Percentiles rank a stretch among this genome's conserved stretches.
phyloP scores from a whole-genome alignment of 2,797 vertebrate species.

The Takifugu rubripes region DNA sequence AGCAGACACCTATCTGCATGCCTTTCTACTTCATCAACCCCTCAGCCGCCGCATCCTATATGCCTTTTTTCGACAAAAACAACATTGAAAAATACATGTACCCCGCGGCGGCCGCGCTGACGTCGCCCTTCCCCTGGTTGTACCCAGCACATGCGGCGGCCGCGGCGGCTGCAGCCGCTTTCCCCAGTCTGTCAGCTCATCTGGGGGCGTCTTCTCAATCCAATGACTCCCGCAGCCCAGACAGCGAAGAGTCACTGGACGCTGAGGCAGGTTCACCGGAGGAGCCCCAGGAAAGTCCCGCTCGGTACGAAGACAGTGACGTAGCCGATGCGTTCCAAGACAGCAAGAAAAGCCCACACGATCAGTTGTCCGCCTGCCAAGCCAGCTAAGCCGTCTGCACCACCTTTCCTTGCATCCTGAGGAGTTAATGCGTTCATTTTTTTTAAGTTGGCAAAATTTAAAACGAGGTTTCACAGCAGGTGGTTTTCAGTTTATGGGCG shows the following conservation, averaged over 20 bases:
- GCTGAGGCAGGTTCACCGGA: constrained; percentile 63
- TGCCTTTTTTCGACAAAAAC: constrained; percentile 90
- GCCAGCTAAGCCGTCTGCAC: constrained; percentile 57
- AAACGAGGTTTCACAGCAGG: constrained; percentile 52
- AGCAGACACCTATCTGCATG: constrained; percentile 90
- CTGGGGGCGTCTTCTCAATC: constrained; percentile 59
- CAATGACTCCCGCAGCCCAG: constrained; percentile 57
- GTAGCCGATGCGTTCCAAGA: constrained; percentile 47
- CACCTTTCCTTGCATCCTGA: constrained; percentile 42
- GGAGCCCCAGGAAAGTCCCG: constrained; percentile 63
- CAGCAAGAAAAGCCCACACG: constrained; percentile 46
- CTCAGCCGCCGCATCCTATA: constrained; percentile 86
- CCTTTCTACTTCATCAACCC: constrained; percentile 93
- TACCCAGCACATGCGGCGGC: constrained; percentile 83
- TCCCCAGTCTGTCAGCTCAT: constrained; percentile 80
- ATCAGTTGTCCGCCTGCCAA: constrained; percentile 58
- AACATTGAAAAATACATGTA: constrained; percentile 88
- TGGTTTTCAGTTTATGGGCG: neutral
- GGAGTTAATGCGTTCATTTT: constrained; percentile 45
- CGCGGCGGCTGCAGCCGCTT: constrained; percentile 68
- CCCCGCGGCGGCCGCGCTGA: constrained; percentile 70
- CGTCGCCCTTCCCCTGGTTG: constrained; percentile 83
- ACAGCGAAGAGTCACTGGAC: constrained; percentile 60
- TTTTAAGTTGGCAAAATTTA: constrained; percentile 32
- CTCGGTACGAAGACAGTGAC: constrained; percentile 62